A percentile compares a stretch with the other conserved stretches of the same genome.
Evolutionary conservation across 2,797 vertebrate species (phyloP).

Genomic region (Peromyscus melanophrys): DNA sequence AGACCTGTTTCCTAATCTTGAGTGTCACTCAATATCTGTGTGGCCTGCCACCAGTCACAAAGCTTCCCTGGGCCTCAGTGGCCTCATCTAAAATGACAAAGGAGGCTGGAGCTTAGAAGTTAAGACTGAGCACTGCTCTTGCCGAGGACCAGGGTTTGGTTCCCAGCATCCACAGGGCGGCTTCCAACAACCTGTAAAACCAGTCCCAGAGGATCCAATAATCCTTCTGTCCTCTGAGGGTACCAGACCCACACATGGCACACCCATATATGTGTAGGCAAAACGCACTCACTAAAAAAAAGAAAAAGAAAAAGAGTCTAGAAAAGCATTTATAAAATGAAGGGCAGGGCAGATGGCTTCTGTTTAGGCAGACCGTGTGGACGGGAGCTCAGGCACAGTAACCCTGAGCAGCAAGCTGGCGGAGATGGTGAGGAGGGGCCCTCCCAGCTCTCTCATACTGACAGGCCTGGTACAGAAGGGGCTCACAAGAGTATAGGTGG

Average conservation of each 20-base stretch:
- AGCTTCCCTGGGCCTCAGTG: background rate
- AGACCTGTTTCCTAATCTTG: background rate
- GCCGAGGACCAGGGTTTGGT: background rate
- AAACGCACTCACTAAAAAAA: background rate
- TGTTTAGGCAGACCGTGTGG: background rate
- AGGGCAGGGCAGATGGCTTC: background rate
- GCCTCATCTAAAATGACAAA: background rate
- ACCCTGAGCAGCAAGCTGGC: background rate
- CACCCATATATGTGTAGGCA: no score
- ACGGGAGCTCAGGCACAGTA: fast-evolving
- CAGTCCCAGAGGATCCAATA: background rate
- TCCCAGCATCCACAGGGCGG: background rate
- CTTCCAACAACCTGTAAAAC: background rate
- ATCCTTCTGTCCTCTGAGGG: background rate
- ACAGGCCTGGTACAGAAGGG: background rate
- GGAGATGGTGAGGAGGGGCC: background rate
- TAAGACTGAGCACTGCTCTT: background rate
- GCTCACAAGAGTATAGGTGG: background rate
- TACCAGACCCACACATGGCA: background rate
- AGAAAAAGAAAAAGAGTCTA: background rate
- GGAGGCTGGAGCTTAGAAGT: background rate
- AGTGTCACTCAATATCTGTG: background rate
- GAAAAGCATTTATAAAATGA: background rate
- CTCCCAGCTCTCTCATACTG: fast-evolving
- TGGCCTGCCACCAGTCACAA: background rate